Percentiles rank a stretch among this genome's conserved stretches.
Evolutionary conservation across 1,140 invertebrate species (phyloP).

Genomic region (Euglossa dilemma): DNA sequence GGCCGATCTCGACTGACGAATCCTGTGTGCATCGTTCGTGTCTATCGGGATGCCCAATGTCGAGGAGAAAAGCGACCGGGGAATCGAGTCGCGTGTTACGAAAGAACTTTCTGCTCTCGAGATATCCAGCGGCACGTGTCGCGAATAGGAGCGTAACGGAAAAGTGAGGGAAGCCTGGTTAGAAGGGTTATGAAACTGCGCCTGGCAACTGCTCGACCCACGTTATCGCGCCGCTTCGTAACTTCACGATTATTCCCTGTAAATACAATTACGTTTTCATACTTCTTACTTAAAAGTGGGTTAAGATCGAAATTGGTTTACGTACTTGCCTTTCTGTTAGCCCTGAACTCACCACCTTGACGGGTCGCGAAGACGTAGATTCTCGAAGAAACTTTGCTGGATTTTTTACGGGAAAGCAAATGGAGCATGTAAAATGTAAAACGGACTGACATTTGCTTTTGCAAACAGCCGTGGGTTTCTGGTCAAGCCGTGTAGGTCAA

Average conservation of each 20-base stretch:
- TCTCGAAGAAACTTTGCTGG: not conserved
- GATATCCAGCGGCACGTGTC: conserved; percentile 7
- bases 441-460: not conserved
- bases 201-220: conserved; percentile 42
- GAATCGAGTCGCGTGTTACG: not conserved
- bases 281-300: too few relatives aligned
- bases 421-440: not conserved
- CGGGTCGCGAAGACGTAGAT: not conserved
- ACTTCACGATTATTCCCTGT: not conserved
- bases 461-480: too few relatives aligned
- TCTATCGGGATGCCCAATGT: not conserved
- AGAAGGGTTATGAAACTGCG: conserved; percentile 45
- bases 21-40: not conserved
- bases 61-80: not conserved
- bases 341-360: not conserved
- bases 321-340: not conserved
- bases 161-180: conserved; percentile 20
- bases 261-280: not conserved
- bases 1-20: not conserved
- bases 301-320: not conserved
- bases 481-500: too few relatives aligned
- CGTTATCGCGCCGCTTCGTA: conserved; percentile 22
- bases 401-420: not conserved
- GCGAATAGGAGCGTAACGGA: conserved; percentile 56
- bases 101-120: conserved; percentile 47